Conservation (phyloP, 1,140 invertebrate genomes). For the Hycleus phaleratus region DNA sequence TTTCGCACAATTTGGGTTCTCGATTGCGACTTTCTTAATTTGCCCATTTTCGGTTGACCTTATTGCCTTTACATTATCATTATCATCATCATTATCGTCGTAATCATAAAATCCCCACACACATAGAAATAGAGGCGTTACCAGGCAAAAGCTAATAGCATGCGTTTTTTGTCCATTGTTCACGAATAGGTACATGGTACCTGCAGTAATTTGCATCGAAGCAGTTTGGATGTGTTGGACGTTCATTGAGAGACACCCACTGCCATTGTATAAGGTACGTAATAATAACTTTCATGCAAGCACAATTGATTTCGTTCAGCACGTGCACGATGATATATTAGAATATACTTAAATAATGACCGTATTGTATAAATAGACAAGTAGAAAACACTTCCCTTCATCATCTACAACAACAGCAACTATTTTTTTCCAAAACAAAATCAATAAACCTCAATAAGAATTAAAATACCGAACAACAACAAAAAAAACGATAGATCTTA, state of each 20-base stretch:
- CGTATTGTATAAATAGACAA: conserved; percentile 34
- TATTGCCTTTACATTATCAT: no score
- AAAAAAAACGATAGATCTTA: no score
- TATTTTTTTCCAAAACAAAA: background rate
- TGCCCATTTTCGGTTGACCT: no score
- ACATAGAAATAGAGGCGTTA: conserved; percentile 13
- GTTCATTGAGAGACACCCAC: conserved; percentile 34
- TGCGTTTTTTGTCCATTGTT: conserved; percentile 29
- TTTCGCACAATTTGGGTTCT: no score
- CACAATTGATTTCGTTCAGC: conserved; percentile 36
- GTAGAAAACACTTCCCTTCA: conserved; percentile 5
- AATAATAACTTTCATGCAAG: conserved; percentile 35
- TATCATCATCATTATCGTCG: no score
- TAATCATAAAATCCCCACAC: background rate
- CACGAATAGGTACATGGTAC: conserved; percentile 21
- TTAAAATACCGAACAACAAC: no score
- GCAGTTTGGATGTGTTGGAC: conserved; percentile 31
- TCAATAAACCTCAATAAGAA: no score
- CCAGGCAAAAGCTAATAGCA: conserved; percentile 19
- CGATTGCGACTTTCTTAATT: no score
- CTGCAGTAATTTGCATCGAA: conserved; percentile 32
- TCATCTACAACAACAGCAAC: background rate
- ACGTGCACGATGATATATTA: conserved; percentile 38
- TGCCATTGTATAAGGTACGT: conserved; percentile 33
- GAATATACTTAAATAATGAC: conserved; percentile 37